phyloP scores from a whole-genome alignment of 2,113 vertebrate genomes.

The Odontophorus gujanensis region DNA sequence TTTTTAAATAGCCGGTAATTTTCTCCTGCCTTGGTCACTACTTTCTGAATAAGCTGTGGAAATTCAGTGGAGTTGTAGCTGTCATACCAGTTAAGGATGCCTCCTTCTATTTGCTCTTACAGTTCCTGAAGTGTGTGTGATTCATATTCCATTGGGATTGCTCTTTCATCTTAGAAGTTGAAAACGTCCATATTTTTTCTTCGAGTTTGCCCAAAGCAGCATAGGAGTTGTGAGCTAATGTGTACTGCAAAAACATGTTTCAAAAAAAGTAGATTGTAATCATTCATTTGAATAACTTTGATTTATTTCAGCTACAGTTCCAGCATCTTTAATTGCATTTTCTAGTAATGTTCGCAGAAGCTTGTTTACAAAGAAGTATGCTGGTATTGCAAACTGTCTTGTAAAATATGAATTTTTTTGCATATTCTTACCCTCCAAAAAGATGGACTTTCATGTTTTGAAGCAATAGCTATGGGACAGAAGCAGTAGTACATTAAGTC shows the following conservation, averaged over 20 bases:
- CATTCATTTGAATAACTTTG: neutral
- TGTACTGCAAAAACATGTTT: neutral
- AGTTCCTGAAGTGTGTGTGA: neutral
- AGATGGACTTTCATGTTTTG: neutral
- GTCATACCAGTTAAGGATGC: neutral
- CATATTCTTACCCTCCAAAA: neutral
- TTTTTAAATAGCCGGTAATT: neutral
- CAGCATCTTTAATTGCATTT: neutral
- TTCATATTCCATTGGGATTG: constrained; percentile 5
- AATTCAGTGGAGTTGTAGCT: neutral
- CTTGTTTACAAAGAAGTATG: neutral
- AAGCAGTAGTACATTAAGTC: neutral
- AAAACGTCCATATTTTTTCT: neutral
- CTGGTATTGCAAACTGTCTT: neutral
- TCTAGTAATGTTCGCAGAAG: neutral
- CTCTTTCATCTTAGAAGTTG: neutral
- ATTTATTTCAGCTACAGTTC: neutral
- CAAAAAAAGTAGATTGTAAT: neutral
- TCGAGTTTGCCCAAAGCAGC: neutral
- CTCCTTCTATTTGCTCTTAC: neutral
- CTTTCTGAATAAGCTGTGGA: neutral
- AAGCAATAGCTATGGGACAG: neutral
- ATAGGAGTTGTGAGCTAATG: neutral
- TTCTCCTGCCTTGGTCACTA: neutral
- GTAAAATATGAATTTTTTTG: neutral